Conservation (phyloP, 2,888 invertebrate genomes). For the Lasioglossum marginatum region DNA sequence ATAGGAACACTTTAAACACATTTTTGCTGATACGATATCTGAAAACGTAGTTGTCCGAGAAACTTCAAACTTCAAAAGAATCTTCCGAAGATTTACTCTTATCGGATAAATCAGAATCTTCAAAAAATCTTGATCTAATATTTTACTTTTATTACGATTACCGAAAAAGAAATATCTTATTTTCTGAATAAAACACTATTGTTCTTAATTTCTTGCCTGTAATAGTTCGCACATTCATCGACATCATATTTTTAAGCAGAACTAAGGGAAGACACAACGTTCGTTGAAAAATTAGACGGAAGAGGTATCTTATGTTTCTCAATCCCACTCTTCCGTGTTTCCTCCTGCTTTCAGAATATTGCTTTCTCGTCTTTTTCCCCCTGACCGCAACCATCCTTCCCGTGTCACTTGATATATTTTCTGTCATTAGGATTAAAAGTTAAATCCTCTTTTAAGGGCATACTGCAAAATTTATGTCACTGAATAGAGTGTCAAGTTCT, state of each 20-base stretch:
- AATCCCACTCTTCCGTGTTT: slow-evolving; percentile 46
- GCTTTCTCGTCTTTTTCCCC: slow-evolving; percentile 33
- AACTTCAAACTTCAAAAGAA: neutral
- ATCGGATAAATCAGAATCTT: neutral
- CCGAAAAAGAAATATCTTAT: neutral
- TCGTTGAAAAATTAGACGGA: slow-evolving; percentile 60
- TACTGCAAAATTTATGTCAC: slow-evolving; percentile 26
- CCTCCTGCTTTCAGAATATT: slow-evolving; percentile 59
- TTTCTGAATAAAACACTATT: neutral
- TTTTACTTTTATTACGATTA: neutral
- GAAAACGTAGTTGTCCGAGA: neutral
- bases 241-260: neutral
- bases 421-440: slow-evolving; percentile 42
- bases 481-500: slow-evolving; percentile 18
- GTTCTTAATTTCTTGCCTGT: neutral
- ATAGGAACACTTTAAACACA: neutral
- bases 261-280: slow-evolving; percentile 40
- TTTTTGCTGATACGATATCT: neutral
- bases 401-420: slow-evolving; percentile 17
- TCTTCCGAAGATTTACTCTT: neutral
- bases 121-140: neutral
- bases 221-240: neutral
- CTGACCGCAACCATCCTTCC: slow-evolving; percentile 26
- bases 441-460: neutral
- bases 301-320: slow-evolving; percentile 52